A percentile compares a stretch with the other conserved stretches of the same genome.
Evolutionary conservation across 2,113 vertebrate species (phyloP).

Genomic region (Megatriorchis doriae): DNA sequence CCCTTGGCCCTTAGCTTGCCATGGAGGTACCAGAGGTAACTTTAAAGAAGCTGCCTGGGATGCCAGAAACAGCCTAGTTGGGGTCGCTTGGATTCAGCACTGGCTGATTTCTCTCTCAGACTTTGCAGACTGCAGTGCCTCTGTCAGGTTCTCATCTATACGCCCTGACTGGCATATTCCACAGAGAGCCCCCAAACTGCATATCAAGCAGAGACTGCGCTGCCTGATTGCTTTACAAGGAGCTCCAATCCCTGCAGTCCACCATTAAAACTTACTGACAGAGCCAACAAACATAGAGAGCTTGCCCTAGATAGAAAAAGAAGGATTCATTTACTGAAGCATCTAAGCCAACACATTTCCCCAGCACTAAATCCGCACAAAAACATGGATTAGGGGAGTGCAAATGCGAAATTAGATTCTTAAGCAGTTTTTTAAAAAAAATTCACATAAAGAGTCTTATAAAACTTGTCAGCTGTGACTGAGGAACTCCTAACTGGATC

Average conservation of each 20-base stretch:
- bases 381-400: background rate
- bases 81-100: background rate
- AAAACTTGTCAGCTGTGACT: constrained; percentile 34
- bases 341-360: background rate
- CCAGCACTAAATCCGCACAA: background rate
- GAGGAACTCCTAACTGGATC: constrained; percentile 31
- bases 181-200: background rate
- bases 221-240: background rate
- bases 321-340: background rate
- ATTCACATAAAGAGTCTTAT: background rate
- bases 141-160: background rate
- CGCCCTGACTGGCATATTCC: background rate
- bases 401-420: background rate
- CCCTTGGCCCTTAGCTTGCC: fast-evolving
- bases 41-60: background rate
- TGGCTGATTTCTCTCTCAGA: background rate
- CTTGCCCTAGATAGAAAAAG: background rate
- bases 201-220: background rate
- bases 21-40: background rate
- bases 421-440: background rate
- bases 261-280: background rate
- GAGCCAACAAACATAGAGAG: background rate
- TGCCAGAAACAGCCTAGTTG: background rate
- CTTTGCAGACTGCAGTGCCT: background rate
- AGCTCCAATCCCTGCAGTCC: background rate